Percentiles rank a stretch among this genome's conserved stretches.
Conservation (phyloP, 2,113 vertebrate species). For the Agapornis roseicollis region DNA sequence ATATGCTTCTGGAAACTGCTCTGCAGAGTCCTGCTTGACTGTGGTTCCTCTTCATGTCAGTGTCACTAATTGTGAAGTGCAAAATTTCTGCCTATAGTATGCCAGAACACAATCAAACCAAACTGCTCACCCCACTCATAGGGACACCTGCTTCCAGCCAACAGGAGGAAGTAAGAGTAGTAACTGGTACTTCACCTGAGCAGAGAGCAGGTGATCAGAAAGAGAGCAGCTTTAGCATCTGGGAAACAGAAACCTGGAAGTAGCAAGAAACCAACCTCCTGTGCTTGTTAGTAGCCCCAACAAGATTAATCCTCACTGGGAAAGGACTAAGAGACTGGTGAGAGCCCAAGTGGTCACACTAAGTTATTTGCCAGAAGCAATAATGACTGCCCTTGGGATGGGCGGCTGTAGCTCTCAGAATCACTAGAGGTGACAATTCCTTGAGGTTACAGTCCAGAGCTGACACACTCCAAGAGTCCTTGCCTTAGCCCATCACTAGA, state of each 20-base stretch:
- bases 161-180: background rate
- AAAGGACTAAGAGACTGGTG: background rate
- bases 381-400: background rate
- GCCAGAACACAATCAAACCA: background rate
- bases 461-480: background rate
- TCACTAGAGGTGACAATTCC: background rate
- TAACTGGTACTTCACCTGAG: background rate
- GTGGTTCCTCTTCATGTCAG: background rate
- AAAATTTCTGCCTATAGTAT: background rate
- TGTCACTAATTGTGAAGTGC: background rate
- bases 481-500: background rate
- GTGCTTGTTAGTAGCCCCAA: background rate
- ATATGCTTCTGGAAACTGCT: background rate
- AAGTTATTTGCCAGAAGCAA: background rate
- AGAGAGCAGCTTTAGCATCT: background rate
- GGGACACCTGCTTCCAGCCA: background rate
- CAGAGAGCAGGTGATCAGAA: background rate
- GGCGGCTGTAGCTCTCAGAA: background rate
- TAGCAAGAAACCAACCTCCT: background rate
- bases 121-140: background rate
- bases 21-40: background rate
- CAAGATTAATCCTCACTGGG: background rate
- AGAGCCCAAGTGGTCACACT: background rate
- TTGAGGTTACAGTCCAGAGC: background rate
- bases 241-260: background rate